Percentiles rank a stretch among this genome's conserved stretches.
phyloP scores from a whole-genome alignment of 30 jellyfish, hydroid and myxozoan genomes.

The Pseudorhiza aurosa region DNA sequence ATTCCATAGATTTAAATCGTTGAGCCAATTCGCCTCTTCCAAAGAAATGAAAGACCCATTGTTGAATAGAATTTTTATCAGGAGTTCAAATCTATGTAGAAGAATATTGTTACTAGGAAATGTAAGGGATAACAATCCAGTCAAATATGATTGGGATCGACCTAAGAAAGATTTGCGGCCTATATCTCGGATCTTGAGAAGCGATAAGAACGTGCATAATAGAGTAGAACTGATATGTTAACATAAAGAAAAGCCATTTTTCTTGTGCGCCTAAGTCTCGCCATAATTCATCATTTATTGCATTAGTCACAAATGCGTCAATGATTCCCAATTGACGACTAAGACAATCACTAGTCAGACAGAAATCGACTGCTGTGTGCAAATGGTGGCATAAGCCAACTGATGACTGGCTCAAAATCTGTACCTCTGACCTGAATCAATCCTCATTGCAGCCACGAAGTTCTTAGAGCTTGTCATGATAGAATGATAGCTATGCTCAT shows the following conservation, averaged over 20 bases:
- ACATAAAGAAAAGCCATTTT: background rate
- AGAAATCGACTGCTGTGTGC: too few relatives aligned
- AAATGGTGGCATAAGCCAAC: too few relatives aligned
- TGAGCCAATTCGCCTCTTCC: too few relatives aligned
- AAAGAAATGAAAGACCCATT: conserved; percentile 5
- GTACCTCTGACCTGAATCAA: too few relatives aligned
- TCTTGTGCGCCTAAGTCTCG: background rate
- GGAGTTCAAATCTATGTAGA: background rate
- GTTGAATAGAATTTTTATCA: too few relatives aligned
- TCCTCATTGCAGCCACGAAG: too few relatives aligned
- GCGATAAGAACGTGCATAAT: background rate
- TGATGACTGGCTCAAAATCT: too few relatives aligned
- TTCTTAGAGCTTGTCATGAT: too few relatives aligned
- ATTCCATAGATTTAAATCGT: too few relatives aligned
- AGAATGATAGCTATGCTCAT: too few relatives aligned
- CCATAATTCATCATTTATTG: background rate
- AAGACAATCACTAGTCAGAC: too few relatives aligned
- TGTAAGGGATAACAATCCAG: background rate
- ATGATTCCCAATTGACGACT: too few relatives aligned
- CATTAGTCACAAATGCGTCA: background rate
- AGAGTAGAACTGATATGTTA: background rate
- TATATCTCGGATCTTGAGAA: background rate
- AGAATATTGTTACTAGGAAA: background rate
- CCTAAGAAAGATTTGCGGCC: background rate
- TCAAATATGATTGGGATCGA: background rate